These are phyloP conservation scores for Centropristis striata DNA, from an alignment of 2,113 vertebrate genomes.

Conservation along the genomic window DNA sequence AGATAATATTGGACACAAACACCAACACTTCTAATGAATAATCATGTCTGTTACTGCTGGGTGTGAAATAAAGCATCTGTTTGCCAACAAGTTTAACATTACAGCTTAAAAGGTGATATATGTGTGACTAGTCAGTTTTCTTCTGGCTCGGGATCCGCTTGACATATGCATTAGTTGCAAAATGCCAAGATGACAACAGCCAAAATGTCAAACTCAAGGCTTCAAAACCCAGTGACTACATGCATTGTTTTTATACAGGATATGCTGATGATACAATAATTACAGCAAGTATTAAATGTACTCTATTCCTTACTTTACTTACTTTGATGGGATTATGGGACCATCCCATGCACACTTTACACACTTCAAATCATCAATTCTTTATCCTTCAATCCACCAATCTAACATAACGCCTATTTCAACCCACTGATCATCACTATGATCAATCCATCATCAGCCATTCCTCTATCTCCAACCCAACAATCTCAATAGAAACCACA, in stretches of 20 bases:
- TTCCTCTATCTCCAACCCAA: not conserved
- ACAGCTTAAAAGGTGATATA: not conserved
- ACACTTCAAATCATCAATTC: not conserved
- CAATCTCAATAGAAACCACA: not conserved
- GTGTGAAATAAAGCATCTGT: no score
- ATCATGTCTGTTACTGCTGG: not conserved
- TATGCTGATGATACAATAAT: no score
- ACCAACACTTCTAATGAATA: no score
- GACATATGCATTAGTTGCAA: no score
- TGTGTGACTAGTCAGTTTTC: not conserved
- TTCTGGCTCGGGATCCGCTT: no score
- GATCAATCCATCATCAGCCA: not conserved
- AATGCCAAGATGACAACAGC: no score
- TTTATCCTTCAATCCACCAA: not conserved
- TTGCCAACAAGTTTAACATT: not conserved
- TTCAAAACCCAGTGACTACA: no score
- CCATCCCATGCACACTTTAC: not conserved
- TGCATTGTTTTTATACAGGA: no score
- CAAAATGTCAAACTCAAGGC: no score
- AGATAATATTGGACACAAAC: not conserved
- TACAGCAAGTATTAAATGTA: not conserved
- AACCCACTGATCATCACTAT: not conserved
- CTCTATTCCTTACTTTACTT: not conserved
- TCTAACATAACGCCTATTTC: not conserved
- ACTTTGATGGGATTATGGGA: no score